Conservation (phyloP, 2,888 invertebrate species). For the Stenodema calcarata region DNA sequence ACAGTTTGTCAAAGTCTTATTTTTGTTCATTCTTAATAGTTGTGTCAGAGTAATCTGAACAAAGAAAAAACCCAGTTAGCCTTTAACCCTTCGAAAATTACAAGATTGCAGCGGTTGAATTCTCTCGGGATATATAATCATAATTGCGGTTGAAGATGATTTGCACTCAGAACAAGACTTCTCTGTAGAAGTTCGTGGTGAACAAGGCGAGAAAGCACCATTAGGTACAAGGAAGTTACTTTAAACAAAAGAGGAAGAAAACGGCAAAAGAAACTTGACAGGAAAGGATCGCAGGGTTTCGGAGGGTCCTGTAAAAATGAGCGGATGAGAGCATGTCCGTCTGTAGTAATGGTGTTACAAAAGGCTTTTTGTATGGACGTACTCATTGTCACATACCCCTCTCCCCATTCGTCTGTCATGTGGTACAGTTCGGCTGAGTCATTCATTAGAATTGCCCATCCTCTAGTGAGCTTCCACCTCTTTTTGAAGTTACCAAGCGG, state of each 20-base stretch:
- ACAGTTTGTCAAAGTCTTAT: no score
- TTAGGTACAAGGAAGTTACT: conserved; percentile 4
- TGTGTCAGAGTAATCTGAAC: no score
- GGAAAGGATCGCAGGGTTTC: not conserved
- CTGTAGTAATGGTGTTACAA: not conserved
- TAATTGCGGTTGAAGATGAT: not conserved
- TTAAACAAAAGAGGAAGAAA: not conserved
- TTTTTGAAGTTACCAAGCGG: no score
- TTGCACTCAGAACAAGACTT: not conserved
- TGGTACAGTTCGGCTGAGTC: not conserved
- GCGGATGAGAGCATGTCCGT: conserved; percentile 3
- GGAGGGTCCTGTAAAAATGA: not conserved
- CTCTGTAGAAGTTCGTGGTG: not conserved
- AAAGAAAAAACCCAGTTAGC: no score
- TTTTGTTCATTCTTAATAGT: no score
- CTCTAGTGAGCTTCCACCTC: not conserved
- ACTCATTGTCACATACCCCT: not conserved
- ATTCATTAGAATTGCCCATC: not conserved
- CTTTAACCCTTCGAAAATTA: no score
- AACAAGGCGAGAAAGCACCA: conserved; percentile 8
- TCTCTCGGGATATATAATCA: no score
- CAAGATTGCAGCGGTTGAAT: no score
- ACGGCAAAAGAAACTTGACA: not conserved
- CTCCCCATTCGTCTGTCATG: not conserved
- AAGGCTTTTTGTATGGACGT: not conserved